phyloP scores from a whole-genome alignment of 2,113 vertebrate species.

The Microcebus murinus region DNA sequence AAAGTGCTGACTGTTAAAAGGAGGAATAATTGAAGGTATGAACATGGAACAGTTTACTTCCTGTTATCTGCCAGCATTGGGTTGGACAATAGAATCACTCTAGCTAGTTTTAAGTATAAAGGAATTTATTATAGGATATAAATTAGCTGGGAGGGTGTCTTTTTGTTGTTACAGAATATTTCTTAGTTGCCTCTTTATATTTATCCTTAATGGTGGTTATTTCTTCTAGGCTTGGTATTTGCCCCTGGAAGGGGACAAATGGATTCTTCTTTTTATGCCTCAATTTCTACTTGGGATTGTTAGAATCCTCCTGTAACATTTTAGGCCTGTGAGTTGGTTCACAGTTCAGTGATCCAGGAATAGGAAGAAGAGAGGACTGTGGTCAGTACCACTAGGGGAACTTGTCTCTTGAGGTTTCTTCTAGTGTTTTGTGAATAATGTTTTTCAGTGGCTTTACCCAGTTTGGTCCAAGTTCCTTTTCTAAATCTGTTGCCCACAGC shows the following conservation, averaged over 20 bases:
- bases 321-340: not conserved
- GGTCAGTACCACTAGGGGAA: not conserved
- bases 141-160: not conserved
- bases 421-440: not conserved
- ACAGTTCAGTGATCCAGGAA: not conserved
- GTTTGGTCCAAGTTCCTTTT: not conserved
- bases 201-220: not conserved
- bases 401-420: not conserved
- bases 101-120: not conserved
- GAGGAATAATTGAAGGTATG: not conserved
- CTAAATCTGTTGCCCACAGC: not conserved
- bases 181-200: not conserved
- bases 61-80: not conserved
- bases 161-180: not conserved
- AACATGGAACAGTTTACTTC: not conserved
- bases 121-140: not conserved
- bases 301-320: not conserved
- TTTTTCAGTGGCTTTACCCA: not conserved
- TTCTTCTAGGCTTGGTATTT: not conserved
- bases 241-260: not conserved
- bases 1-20: not conserved
- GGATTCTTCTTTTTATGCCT: not conserved
- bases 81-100: not conserved
- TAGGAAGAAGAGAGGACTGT: not conserved
- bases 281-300: not conserved